These are phyloP conservation scores for Enteromius radiatus DNA, from an alignment of 2,797 vertebrate species.

Conservation along the genomic window DNA sequence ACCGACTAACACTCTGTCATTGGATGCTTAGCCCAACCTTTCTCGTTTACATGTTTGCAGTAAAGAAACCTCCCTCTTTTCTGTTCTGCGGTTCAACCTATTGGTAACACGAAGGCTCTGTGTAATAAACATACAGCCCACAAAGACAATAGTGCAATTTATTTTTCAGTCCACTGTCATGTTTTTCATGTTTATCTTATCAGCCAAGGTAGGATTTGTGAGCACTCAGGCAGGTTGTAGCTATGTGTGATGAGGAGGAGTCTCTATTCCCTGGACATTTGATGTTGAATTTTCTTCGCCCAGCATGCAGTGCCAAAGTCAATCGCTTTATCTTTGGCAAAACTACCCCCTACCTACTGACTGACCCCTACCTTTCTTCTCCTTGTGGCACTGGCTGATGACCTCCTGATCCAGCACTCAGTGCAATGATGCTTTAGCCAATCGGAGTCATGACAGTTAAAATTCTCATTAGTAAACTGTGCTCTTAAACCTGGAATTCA, in stretches of 20 bases:
- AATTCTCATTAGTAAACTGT: conserved; percentile 11
- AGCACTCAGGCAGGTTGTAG: conserved; percentile 30
- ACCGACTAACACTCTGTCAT: not conserved
- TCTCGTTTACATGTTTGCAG: conserved; percentile 4
- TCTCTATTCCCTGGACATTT: conserved; percentile 15
- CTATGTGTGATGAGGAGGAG: conserved; percentile 29
- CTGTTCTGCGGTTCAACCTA: not conserved
- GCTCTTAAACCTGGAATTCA: not conserved
- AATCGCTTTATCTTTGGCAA: not conserved
- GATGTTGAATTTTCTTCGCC: conserved; percentile 30
- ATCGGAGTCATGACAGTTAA: conserved; percentile 1
- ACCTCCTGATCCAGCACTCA: conserved; percentile 13
- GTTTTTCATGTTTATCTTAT: conserved; percentile 39
- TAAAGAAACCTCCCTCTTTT: conserved; percentile 5
- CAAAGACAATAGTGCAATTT: not conserved
- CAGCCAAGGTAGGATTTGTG: conserved; percentile 36
- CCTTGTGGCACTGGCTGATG: not conserved
- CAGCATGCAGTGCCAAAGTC: conserved; percentile 32
- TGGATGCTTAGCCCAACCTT: not conserved
- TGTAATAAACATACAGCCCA: not conserved
- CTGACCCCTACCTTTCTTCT: conserved; percentile 4
- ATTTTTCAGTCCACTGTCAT: conserved; percentile 6
- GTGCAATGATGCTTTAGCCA: conserved; percentile 4
- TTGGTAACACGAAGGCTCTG: not conserved
- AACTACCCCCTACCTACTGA: not conserved